A percentile compares a stretch with the other conserved stretches of the same genome.
Conservation (phyloP, 1,140 invertebrate genomes). For the Vanessa atalanta region DNA sequence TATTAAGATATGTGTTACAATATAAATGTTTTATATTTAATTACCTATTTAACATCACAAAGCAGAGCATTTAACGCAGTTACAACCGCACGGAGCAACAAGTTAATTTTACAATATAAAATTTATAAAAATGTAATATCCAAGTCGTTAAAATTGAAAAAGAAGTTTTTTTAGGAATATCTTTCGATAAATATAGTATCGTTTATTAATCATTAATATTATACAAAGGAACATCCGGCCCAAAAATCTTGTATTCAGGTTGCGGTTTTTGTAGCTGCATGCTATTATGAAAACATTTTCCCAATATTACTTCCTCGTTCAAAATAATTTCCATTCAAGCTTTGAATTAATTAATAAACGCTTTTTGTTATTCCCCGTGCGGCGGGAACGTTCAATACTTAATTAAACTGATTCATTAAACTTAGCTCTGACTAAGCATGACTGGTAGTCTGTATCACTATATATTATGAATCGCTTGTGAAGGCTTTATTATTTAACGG, state of each 20-base stretch:
- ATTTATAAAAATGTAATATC: too few species aligned
- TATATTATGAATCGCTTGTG: slow-evolving; percentile 7
- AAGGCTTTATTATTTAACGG: neutral
- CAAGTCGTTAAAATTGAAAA: too few species aligned
- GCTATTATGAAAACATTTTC: slow-evolving; percentile 16
- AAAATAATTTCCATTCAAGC: slow-evolving; percentile 26
- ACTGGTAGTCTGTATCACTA: neutral
- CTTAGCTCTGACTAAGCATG: slow-evolving; percentile 19
- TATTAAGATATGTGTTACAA: too few species aligned
- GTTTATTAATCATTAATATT: neutral
- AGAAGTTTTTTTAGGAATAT: too few species aligned
- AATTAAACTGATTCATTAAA: slow-evolving; percentile 32
- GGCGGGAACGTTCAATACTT: slow-evolving; percentile 17
- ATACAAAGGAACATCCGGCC: neutral
- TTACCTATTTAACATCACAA: too few species aligned
- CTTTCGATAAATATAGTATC: too few species aligned
- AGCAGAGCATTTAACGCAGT: too few species aligned
- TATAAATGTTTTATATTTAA: too few species aligned
- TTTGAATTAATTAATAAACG: slow-evolving; percentile 15
- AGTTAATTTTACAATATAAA: too few species aligned
- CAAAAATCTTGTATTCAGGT: neutral
- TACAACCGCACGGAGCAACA: too few species aligned
- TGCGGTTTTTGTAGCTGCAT: neutral
- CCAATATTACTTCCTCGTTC: slow-evolving; percentile 16
- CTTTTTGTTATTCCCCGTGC: slow-evolving; percentile 15